Evolutionary conservation across 2,113 vertebrate genomes (phyloP).

Genomic region (Ardeotis arabs): DNA sequence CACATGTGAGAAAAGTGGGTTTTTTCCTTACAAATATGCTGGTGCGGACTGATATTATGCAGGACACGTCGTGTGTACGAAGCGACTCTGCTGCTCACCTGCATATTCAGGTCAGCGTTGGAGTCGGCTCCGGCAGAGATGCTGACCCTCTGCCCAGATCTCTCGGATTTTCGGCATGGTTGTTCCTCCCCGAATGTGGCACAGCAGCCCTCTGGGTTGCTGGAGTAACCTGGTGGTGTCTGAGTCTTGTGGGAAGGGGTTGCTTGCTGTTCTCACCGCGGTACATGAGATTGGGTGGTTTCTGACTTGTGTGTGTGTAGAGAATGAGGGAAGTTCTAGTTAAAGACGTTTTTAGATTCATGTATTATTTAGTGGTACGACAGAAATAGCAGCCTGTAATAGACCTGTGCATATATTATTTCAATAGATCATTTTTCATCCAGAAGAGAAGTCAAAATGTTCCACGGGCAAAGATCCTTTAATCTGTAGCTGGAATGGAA

Average conservation of each 20-base stretch:
- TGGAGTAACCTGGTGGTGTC: background rate
- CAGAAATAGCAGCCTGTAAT: background rate
- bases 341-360: background rate
- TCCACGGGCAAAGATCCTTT: background rate
- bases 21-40: background rate
- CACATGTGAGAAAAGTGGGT: background rate
- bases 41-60: background rate
- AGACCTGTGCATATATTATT: background rate
- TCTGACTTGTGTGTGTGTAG: fast-evolving
- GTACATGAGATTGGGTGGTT: fast-evolving
- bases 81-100: background rate
- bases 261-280: background rate
- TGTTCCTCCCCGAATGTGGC: background rate
- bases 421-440: background rate
- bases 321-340: background rate
- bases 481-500: background rate
- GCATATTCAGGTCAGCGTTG: background rate
- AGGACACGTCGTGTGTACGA: fast-evolving
- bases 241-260: background rate
- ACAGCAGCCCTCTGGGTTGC: background rate
- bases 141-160: background rate
- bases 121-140: background rate
- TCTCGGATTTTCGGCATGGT: background rate
- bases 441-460: background rate
- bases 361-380: background rate